A percentile compares a stretch with the other conserved stretches of the same genome.
These are phyloP conservation scores for Drosophila vallismaia DNA, from an alignment of 2,888 invertebrate species.

Conservation along the genomic window DNA sequence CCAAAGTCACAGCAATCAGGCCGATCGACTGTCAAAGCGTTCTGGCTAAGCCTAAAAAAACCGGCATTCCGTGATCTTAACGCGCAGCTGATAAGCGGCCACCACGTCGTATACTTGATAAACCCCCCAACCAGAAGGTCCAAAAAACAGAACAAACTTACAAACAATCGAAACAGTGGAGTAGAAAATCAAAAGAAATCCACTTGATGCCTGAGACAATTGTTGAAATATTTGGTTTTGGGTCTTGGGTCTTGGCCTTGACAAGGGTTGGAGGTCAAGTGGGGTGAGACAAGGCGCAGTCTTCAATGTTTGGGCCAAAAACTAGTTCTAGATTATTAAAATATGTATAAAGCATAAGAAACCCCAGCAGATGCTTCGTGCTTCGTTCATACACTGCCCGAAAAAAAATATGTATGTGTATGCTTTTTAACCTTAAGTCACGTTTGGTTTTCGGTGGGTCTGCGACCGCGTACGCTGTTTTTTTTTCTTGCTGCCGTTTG, in stretches of 20 bases:
- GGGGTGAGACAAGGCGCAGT: background rate
- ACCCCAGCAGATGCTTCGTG: conserved; percentile 50
- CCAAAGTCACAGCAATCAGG: conserved; percentile 20
- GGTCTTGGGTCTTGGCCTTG: conserved; percentile 13
- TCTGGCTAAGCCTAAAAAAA: conserved; percentile 16
- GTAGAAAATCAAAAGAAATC: conserved; percentile 26
- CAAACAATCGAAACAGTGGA: background rate
- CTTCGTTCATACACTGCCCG: conserved; percentile 15
- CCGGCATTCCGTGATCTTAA: conserved; percentile 30
- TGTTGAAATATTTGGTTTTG: conserved; percentile 30
- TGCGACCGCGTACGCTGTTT: conserved; percentile 57
- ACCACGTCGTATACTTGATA: conserved; percentile 64
- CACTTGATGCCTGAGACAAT: conserved; percentile 26
- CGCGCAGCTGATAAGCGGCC: conserved; percentile 51
- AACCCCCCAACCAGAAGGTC: conserved; percentile 45
- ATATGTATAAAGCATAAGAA: conserved; percentile 29
- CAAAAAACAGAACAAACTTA: conserved; percentile 33
- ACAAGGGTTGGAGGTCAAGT: conserved; percentile 7
- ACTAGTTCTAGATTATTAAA: conserved; percentile 65
- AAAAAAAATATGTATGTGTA: conserved; percentile 14
- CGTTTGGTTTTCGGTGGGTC: conserved; percentile 71
- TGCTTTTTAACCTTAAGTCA: conserved; percentile 65
- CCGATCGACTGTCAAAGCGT: conserved; percentile 18
- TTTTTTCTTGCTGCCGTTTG: conserved; percentile 57
- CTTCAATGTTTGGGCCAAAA: conserved; percentile 24